phyloP scores from a whole-genome alignment of 2,888 invertebrate genomes.

The Buathra laborator region DNA sequence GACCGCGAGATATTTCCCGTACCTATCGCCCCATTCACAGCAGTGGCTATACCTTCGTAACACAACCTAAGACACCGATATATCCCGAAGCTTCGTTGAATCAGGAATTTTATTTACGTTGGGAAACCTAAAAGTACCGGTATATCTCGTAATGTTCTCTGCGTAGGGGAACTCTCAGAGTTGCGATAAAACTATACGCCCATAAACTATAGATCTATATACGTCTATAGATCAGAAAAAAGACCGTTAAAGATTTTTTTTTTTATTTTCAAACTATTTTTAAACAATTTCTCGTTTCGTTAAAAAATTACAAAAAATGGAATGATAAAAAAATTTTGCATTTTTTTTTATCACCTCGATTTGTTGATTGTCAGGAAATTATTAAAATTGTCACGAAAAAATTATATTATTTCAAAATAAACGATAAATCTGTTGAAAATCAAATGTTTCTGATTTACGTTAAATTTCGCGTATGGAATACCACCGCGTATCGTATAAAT shows the following conservation, averaged over 20 bases:
- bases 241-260: too few relatives aligned
- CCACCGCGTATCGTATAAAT: not conserved
- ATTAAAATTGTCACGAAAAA: too few relatives aligned
- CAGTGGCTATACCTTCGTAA: not conserved
- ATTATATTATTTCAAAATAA: too few relatives aligned
- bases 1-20: constrained; percentile 12
- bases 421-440: not conserved
- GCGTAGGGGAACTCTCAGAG: not conserved
- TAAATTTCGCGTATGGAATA: not conserved
- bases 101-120: constrained; percentile 36
- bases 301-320: too few relatives aligned
- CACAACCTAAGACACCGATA: not conserved
- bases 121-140: constrained; percentile 33
- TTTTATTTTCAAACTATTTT: too few relatives aligned
- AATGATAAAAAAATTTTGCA: too few relatives aligned
- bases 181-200: too few relatives aligned
- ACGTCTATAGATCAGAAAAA: too few relatives aligned
- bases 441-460: not conserved
- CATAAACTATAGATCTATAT: too few relatives aligned
- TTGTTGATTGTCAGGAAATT: too few relatives aligned
- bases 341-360: too few relatives aligned
- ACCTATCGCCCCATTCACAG: not conserved
- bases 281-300: too few relatives aligned
- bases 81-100: not conserved
- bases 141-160: constrained; percentile 20